Evolutionary conservation across 1,140 invertebrate genomes (phyloP), one percentile per base, ranked within the genome.

Genomic region (Drosophila mojavensis): DNA sequence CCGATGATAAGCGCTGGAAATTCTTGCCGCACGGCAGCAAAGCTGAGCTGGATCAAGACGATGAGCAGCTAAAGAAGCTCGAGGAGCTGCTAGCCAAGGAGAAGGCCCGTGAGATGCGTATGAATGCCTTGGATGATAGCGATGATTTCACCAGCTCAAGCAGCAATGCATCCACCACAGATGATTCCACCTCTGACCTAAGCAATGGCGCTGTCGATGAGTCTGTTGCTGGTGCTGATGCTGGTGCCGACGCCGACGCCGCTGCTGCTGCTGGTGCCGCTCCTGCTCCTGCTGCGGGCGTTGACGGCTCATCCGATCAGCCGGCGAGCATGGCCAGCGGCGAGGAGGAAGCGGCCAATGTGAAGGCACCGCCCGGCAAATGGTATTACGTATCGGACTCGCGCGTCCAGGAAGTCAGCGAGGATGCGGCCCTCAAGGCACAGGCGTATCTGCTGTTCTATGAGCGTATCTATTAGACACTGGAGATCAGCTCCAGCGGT

Each of bases 361-460:
- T 94, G 0, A 92, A 94, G 78, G 81, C 94, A n/a, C 96, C 95
- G 5, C 93, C 94, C 3, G 97, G 97, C 7, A 95, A 95, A 83
- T 99, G 98, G 98, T 99, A 96, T 93, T 96, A 96, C 91, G 95
- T 99, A 48, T 99, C 98, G 64, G 98, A 99, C 93, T 96, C 95
- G 61, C 94, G 94, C 79, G 97, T 99, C 0, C 94, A 93, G 30
- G 96, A 97, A 92, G 96, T 97, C 5, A 94, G 94, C 43, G 97
- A 98, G 93, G 94, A 95, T 1, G 94, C 94, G 56, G 98, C 99
- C 45, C 93, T 98, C n/a, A 94, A 94, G 73, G 95, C 95, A 43
- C 96, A 99, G 93, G 98, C 98, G n/a, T 99, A 99, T 93, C 94
- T 99, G 47, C 94, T 99, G 15, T 99, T 99, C 93, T 99, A 99